Evolutionary conservation across 2,113 vertebrate genomes (phyloP), one percentile per base, ranked within the genome.

Genomic region (Colaptes auratus): DNA sequence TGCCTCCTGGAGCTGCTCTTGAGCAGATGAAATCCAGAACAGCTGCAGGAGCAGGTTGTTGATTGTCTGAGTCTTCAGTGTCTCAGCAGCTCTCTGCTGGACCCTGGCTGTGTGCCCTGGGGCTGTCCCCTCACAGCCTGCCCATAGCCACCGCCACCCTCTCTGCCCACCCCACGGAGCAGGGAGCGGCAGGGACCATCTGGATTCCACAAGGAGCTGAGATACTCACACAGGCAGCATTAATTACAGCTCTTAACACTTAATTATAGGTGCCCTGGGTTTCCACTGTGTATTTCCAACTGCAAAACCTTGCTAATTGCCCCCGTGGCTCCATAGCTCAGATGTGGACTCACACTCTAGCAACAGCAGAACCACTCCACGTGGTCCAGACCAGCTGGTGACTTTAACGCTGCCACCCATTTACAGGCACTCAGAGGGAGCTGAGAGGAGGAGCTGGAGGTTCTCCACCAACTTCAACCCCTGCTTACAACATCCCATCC

Each of bases 131-230:
- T 46, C 50, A 8, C 74, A 52, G 42, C 59, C 69, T 48, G 65
- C 65, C 73, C 2, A 0, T 65, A 58, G 59, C 74, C 59, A 6
- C 19, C 2, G 0, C 78, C 72, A 72, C 73, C 44, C 66, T 69
- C 82, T 28, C 83, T 27, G n/a, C 83, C 65, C 20, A 3, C 50
- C 75, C 71, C 2, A 0, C 12, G 81, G 71, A 83, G 59, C 63
- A 79, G 88, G 93, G 93, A 96, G 95, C 3, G 39, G 71, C 89
- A 67, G 23, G 74, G 92, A 93, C 86, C 8, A 74, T 67, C 86
- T 95, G 95, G 86, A 93, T 96, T 80, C 95, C 89, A 65, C 44
- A 53, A 93, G 86, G 67, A 91, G 78, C 86, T 92, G 83, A 84
- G 87, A 82, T 85, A 59, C 78, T 94, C 83, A 52, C 33, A 89